Evolutionary conservation across 2,888 invertebrate genomes (phyloP), one percentile per base, ranked within the genome.

Genomic region (Drosophila suboccidentalis): DNA sequence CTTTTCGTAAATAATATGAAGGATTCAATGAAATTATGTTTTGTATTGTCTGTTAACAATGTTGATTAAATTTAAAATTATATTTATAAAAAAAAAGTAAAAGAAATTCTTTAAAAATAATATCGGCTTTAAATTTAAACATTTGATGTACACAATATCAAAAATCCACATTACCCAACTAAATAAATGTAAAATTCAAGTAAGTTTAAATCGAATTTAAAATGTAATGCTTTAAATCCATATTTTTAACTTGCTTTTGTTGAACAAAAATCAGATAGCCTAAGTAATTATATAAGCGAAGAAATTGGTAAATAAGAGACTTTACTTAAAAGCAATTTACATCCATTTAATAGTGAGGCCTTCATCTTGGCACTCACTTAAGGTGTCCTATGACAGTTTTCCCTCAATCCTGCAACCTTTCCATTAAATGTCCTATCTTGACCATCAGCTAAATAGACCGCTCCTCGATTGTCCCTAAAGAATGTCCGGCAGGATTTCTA

Each of bases 351-450:
- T 78, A 62, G 4, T 10, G 13, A 47, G 26, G 8, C 13, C 19
- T 22, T 44, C 36, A 70, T 59, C 71, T 46, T 15, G 34, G 41
- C 67, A 66, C 39, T 64, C 77, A 80, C 77, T 89, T 77, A 82
- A 62, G 49, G 80, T 87, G 71, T 90, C 73, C 73, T 63, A 53
- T 87, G 53, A 63, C 76, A 60, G 26, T 57, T 39, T 9, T 4
- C 8, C 4, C n/a, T 11, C 47, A 34, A 47, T 60, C 13, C 32
- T 36, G 38, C 54, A 51, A 54, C 54, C 58, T 49, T 51, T 59
- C 69, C 61, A 73, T 73, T 71, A 71, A 53, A 34, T 38, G 19
- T 41, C 43, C 22, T 73, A 88, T 88, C 89, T 57, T 32, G 11
- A 39, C 26, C 39, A 71, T 65, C 57, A 55, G 53, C 46, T 36